Base-by-base conservation (phyloP, 2,113 vertebrate species). In the Brachypteracias leptosomus region DNA sequence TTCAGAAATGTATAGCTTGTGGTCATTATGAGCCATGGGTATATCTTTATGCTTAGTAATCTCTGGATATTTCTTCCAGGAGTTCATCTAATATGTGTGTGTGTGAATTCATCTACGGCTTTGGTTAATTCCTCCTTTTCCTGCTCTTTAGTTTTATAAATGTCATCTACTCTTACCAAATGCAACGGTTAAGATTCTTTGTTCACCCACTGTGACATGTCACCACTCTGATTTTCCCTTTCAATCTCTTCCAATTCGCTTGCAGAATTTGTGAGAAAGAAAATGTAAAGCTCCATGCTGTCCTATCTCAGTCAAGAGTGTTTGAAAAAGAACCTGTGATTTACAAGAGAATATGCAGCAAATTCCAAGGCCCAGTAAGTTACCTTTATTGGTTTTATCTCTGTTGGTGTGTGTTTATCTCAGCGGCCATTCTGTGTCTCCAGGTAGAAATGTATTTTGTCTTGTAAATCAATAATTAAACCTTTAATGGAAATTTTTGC, bases 401-500 rank as follows among this genome's bases (percentile, higher is more conserved):
- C 52, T 65, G 6, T 36, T 57, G 18, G 14, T 83, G 12, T 49
- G 42, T 75, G 25, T 12, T 92, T 75, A 88, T 89, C 75, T 85
- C 71, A 49, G 40, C 3, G 20, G 19, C 62, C 21, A 16, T 87
- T 82, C n/a, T 75, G 6, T 47, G n/a, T 35, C 68, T 84, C 40
- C 46, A 89, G 72, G 33, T 16, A 73, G 57, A 65, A 59, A 90
- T 67, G 16, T 24, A 29, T 47, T 88, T 81, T 72, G 35, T 62
- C 44, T 61, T 71, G 29, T 58, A 68, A 71, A 80, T 80, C 62
- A 84, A 76, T 89, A 80, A 74, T 93, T 72, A 87, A 74, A 85
- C 2, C 5, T n/a, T 72, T 54, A 25, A 58, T 73, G 31, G 31
- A 52, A n/a, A 33, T 55, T 46, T 79, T 79, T 71, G 11, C n/a